Evolutionary conservation across 2,113 vertebrate genomes (phyloP).

Genomic region (Nothoprocta pentlandii): DNA sequence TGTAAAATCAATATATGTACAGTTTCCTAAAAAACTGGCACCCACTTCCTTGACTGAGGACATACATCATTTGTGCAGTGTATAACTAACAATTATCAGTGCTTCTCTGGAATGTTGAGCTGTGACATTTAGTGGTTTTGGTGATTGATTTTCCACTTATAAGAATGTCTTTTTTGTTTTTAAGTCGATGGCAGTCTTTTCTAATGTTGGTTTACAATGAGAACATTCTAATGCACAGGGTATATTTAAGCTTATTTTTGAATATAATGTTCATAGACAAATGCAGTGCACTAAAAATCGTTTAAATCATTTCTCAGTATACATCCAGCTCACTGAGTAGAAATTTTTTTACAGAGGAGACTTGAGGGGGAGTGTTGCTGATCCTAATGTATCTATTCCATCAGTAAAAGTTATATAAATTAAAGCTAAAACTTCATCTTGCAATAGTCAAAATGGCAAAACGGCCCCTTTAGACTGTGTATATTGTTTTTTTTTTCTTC

Average conservation of each 20-base stretch:
- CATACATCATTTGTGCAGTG: conserved; percentile 78
- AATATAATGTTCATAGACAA: conserved; percentile 37
- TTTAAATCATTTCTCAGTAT: conserved; percentile 53
- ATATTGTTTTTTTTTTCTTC: background rate
- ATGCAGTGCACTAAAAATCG: conserved; percentile 58
- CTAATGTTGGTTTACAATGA: conserved; percentile 71
- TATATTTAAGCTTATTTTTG: conserved; percentile 63
- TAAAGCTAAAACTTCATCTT: conserved; percentile 38
- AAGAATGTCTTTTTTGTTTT: conserved; percentile 83
- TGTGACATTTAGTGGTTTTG: conserved; percentile 80
- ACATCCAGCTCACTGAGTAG: conserved; percentile 13
- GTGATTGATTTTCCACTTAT: conserved; percentile 84
- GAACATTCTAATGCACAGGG: conserved; percentile 66
- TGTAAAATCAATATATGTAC: conserved; percentile 87
- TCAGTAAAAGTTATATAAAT: conserved; percentile 40
- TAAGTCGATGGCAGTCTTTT: conserved; percentile 69
- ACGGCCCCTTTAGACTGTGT: background rate
- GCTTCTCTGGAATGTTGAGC: conserved; percentile 76
- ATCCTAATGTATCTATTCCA: conserved; percentile 1
- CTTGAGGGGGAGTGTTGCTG: background rate
- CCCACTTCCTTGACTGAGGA: conserved; percentile 75
- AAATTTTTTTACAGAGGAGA: conserved; percentile 32
- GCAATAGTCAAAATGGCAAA: background rate
- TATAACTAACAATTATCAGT: conserved; percentile 83
- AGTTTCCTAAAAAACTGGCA: conserved; percentile 82